A percentile compares a stretch with the other conserved stretches of the same genome.
phyloP scores from a whole-genome alignment of 2,113 vertebrate species.

The Tonatia bakeri region DNA sequence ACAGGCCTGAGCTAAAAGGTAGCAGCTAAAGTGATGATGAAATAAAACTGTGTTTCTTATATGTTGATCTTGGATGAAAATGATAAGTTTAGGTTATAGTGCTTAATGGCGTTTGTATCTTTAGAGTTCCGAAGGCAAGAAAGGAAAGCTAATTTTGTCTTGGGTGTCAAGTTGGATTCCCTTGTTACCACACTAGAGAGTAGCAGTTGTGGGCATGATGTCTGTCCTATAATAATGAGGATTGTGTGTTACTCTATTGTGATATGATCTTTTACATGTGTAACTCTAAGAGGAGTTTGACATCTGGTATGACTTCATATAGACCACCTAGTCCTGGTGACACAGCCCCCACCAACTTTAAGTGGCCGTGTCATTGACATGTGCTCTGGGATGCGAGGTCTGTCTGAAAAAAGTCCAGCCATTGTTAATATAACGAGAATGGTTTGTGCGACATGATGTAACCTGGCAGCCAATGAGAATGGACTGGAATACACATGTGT shows the following conservation, averaged over 20 bases:
- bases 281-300: not conserved
- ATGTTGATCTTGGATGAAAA: not conserved
- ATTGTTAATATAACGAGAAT: too few species aligned
- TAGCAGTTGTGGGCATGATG: not conserved
- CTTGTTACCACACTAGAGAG: not conserved
- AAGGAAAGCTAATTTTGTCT: not conserved
- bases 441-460: too few species aligned
- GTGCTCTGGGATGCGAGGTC: not conserved
- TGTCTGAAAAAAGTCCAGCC: too few species aligned
- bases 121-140: not conserved
- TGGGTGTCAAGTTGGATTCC: not conserved
- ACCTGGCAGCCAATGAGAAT: too few species aligned
- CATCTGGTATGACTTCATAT: not conserved
- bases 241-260: not conserved
- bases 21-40: not conserved
- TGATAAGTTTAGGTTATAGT: not conserved
- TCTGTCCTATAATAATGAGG: not conserved
- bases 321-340: not conserved
- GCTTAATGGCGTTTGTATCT: not conserved
- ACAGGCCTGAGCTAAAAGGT: not conserved
- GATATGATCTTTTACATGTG: not conserved
- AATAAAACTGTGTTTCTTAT: not conserved
- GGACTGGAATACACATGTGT: too few species aligned
- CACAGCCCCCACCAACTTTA: not conserved
- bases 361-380: not conserved